Evolutionary conservation across 2,888 invertebrate genomes (phyloP).

Genomic region (Gymnocheta viridis): DNA sequence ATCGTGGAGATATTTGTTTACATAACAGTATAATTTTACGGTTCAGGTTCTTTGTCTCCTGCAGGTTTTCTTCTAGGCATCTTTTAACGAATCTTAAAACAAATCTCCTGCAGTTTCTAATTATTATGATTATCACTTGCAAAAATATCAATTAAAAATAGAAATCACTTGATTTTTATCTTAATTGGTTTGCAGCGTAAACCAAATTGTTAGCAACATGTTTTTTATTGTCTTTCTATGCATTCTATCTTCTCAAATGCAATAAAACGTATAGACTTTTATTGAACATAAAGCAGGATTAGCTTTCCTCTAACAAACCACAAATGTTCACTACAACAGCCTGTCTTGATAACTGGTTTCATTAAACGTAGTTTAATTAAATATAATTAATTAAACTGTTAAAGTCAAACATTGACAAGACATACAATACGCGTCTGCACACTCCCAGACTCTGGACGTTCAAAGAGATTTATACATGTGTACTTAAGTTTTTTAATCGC

Average conservation of each 20-base stretch:
- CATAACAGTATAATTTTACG: conserved; percentile 48
- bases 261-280: conserved; percentile 33
- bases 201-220: conserved; percentile 46
- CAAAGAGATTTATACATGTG: conserved; percentile 23
- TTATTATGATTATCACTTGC: conserved; percentile 65
- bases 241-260: background rate
- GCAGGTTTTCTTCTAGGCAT: background rate
- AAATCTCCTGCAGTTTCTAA: conserved; percentile 64
- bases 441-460: background rate
- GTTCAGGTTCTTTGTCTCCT: conserved; percentile 1
- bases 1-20: conserved; percentile 48
- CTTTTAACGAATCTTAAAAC: conserved; percentile 40
- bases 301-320: background rate
- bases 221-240: background rate
- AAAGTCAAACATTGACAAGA: conserved; percentile 52
- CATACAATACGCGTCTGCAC: conserved; percentile 11
- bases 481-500: conserved; percentile 12
- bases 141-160: conserved; percentile 66
- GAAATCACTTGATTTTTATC: conserved; percentile 61
- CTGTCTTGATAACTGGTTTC: conserved; percentile 52
- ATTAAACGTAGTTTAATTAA: conserved; percentile 58
- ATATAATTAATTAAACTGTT: conserved; percentile 65
- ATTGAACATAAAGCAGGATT: background rate
- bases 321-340: background rate
- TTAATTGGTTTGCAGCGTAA: conserved; percentile 56